Percentiles rank a stretch among this genome's conserved stretches.
phyloP scores from a whole-genome alignment of 1,140 invertebrate genomes.

The Danaus plexippus region DNA sequence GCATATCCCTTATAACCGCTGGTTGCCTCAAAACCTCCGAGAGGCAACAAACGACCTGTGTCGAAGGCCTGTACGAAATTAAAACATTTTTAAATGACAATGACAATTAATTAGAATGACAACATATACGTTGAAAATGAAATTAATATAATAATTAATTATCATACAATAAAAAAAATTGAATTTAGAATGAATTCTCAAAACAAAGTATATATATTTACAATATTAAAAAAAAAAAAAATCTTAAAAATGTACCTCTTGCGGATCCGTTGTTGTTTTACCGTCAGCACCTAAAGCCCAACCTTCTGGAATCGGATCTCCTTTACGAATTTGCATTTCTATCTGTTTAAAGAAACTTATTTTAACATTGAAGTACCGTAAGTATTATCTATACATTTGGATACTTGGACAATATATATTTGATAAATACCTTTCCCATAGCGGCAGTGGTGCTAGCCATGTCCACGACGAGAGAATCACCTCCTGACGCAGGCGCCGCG shows the following conservation, averaged over 20 bases:
- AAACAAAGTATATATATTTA: no score
- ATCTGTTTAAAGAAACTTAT: conserved; percentile 71
- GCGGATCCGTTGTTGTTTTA: conserved; percentile 73
- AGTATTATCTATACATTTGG: background rate
- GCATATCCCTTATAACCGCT: conserved; percentile 95
- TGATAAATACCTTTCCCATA: conserved; percentile 78
- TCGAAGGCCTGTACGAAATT: conserved; percentile 70
- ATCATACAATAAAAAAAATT: no score
- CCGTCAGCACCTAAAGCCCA: conserved; percentile 88
- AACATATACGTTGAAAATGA: no score
- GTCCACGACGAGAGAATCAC: conserved; percentile 88
- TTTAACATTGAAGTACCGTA: background rate
- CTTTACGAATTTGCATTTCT: conserved; percentile 83
- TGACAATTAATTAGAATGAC: no score
- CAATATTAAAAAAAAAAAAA: background rate
- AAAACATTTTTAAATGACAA: no score
- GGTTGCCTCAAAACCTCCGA: conserved; percentile 84
- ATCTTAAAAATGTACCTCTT: conserved; percentile 33
- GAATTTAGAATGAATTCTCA: no score
- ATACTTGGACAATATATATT: background rate
- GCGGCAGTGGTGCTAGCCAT: conserved; percentile 94
- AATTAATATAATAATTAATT: no score
- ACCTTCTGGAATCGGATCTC: conserved; percentile 80
- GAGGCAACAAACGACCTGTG: conserved; percentile 79
- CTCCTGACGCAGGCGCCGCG: conserved; percentile 79